These are phyloP conservation scores for Charina bottae DNA, from an alignment of 2,113 vertebrate genomes.

Conservation along the genomic window DNA sequence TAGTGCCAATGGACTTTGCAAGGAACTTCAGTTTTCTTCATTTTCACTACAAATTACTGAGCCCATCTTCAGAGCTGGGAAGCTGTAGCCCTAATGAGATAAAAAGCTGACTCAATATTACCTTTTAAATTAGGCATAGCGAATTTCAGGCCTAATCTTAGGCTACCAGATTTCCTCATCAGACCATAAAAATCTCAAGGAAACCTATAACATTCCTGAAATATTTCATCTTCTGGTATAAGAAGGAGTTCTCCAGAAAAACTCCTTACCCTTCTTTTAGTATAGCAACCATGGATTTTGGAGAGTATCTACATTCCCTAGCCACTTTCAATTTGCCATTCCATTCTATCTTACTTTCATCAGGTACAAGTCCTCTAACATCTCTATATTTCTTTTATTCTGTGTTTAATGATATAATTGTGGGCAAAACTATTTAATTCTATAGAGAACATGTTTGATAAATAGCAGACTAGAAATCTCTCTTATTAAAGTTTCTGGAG, in stretches of 20 bases:
- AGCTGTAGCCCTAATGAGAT: neutral
- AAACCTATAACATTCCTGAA: neutral
- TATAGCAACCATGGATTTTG: neutral
- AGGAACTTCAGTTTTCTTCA: neutral
- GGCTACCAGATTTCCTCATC: neutral
- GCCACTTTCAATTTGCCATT: neutral
- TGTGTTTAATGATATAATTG: slow-evolving; percentile 68
- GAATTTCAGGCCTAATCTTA: neutral
- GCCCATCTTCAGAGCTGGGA: neutral
- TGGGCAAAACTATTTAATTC: slow-evolving; percentile 16
- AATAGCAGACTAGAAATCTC: slow-evolving; percentile 26
- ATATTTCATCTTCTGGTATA: neutral
- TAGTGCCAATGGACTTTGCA: neutral
- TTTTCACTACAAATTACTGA: neutral
- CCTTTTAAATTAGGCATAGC: neutral
- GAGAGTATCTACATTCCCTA: neutral
- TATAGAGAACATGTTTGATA: slow-evolving; percentile 33
- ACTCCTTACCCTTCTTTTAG: neutral
- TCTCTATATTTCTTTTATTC: slow-evolving; percentile 61
- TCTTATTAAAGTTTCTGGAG: neutral
- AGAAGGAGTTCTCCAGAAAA: neutral
- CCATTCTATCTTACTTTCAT: neutral
- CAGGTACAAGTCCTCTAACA: neutral
- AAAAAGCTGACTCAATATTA: neutral
- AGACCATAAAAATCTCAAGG: neutral